These are phyloP conservation scores for Thumatha senex DNA, from an alignment of 2,888 invertebrate genomes.

Conservation along the genomic window DNA sequence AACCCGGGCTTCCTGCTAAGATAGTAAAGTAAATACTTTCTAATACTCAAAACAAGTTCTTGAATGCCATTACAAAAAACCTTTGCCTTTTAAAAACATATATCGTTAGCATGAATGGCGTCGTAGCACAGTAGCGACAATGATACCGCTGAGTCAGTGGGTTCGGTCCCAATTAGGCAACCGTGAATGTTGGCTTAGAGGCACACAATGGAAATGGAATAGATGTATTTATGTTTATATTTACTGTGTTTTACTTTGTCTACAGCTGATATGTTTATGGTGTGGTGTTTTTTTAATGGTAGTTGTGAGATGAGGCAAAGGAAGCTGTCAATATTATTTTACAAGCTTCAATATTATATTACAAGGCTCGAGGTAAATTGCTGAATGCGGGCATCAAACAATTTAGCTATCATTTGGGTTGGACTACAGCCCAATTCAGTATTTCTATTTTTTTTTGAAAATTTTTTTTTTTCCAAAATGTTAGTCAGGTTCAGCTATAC, in stretches of 20 bases:
- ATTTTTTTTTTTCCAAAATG: too few species aligned
- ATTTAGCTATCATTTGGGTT: too few species aligned
- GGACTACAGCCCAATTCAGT: too few species aligned
- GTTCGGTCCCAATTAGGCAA: constrained; percentile 35
- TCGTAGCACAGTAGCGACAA: constrained; percentile 40
- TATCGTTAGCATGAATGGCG: constrained; percentile 21
- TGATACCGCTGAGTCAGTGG: constrained; percentile 30
- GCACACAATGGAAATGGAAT: constrained; percentile 21
- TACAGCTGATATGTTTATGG: not conserved
- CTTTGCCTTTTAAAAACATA: constrained; percentile 15
- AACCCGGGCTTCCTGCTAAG: too few species aligned
- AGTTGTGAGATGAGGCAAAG: not conserved
- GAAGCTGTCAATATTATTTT: not conserved
- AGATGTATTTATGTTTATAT: constrained; percentile 18
- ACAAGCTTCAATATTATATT: too few species aligned
- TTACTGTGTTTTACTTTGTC: not conserved
- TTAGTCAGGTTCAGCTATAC: too few species aligned
- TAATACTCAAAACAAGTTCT: constrained; percentile 2
- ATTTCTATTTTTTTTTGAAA: too few species aligned
- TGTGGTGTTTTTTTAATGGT: not conserved
- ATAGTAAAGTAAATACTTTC: not conserved
- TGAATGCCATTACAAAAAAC: not conserved
- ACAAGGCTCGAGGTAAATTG: too few species aligned
- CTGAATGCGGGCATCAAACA: too few species aligned
- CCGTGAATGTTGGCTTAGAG: constrained; percentile 29